These are phyloP conservation scores for Platycheirus albimanus DNA, from an alignment of 2,888 invertebrate genomes.

Conservation along the genomic window DNA sequence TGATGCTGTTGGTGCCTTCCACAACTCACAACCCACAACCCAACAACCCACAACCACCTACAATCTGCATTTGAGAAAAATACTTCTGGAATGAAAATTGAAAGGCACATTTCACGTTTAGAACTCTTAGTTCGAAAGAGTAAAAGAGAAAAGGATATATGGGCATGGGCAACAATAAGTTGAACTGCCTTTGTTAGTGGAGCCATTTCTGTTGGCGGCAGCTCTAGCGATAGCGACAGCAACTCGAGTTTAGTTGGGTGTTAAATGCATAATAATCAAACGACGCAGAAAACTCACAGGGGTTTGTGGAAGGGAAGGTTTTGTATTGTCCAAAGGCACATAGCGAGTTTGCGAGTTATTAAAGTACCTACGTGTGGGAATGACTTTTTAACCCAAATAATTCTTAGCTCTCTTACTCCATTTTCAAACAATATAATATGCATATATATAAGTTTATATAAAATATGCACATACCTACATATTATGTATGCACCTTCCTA, in stretches of 20 bases:
- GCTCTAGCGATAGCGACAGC: background rate
- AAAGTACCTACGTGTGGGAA: background rate
- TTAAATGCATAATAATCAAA: slow-evolving; percentile 62
- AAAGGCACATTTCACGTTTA: slow-evolving; percentile 43
- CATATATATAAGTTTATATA: background rate
- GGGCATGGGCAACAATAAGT: background rate
- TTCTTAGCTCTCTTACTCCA: slow-evolving; percentile 10
- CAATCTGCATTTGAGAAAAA: slow-evolving; percentile 38
- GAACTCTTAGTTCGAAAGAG: background rate
- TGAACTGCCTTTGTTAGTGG: slow-evolving; percentile 16
- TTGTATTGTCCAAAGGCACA: slow-evolving; percentile 56
- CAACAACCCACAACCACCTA: too few species aligned
- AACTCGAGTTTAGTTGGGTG: slow-evolving; percentile 30
- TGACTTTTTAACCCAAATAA: slow-evolving; percentile 50
- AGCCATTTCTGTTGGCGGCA: slow-evolving; percentile 34
- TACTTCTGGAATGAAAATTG: slow-evolving; percentile 57
- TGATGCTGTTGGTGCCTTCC: slow-evolving; percentile 38
- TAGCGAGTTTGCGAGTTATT: background rate
- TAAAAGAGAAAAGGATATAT: slow-evolving; percentile 7
- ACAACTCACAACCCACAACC: too few species aligned
- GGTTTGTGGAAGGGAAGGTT: slow-evolving; percentile 3
- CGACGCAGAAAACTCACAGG: slow-evolving; percentile 38
- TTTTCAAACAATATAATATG: background rate
- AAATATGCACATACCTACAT: too few species aligned
- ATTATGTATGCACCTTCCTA: too few species aligned